Conservation (phyloP, 1,140 invertebrate genomes). For the Chironomus striatipennis region DNA sequence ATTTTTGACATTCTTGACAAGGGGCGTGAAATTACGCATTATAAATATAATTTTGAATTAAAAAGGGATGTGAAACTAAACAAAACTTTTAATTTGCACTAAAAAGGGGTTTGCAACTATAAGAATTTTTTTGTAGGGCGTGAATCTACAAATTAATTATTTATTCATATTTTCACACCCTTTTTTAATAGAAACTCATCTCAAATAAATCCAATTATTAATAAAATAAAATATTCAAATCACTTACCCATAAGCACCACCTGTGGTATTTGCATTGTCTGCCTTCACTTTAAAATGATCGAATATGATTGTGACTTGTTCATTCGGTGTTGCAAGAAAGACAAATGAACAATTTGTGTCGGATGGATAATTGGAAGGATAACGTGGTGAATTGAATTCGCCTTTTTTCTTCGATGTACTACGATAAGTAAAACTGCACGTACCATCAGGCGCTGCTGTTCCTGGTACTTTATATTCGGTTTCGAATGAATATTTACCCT, state of each 20-base stretch:
- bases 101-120: no score
- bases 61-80: no score
- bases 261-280: conserved; percentile 50
- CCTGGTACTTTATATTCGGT: conserved; percentile 90
- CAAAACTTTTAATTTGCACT: no score
- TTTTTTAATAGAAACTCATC: no score
- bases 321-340: conserved; percentile 73
- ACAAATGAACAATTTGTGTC: conserved; percentile 87
- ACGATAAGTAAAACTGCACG: conserved; percentile 83
- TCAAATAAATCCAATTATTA: no score
- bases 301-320: conserved; percentile 87
- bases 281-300: conserved; percentile 84
- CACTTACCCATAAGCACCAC: conserved; percentile 51
- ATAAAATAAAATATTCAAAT: conserved; percentile 11
- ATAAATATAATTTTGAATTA: no score
- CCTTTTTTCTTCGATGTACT: conserved; percentile 77
- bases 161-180: conserved; percentile 15
- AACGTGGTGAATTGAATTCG: conserved; percentile 90
- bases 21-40: no score
- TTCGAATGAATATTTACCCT: conserved; percentile 36
- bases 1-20: no score
- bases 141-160: neutral
- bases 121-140: no score
- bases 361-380: conserved; percentile 92
- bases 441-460: conserved; percentile 80